Conservation (phyloP, 2,113 vertebrate species). For the Actinemys pallida region DNA sequence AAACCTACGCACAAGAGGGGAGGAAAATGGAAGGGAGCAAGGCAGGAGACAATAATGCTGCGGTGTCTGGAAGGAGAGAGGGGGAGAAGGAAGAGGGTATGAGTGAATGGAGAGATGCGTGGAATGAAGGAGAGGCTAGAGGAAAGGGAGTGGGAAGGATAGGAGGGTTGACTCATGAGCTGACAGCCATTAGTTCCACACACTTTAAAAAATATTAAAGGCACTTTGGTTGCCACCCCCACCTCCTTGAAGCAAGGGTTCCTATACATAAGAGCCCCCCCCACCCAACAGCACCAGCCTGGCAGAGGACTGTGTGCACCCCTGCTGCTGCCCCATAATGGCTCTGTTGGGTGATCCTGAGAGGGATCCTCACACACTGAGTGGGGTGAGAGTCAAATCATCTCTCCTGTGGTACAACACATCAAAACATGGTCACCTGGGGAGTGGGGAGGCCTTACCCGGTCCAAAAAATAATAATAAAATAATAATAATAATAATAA, state of each 20-base stretch:
- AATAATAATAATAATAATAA: too few species aligned
- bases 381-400: neutral
- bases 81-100: neutral
- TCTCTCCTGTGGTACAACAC: neutral
- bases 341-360: neutral
- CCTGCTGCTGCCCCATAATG: neutral
- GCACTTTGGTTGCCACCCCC: accelerated
- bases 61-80: neutral
- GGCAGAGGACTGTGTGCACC: neutral
- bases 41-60: neutral
- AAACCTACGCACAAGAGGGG: neutral
- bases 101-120: neutral
- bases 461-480: too few species aligned
- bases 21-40: neutral
- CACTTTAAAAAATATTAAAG: neutral
- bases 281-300: neutral
- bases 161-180: neutral
- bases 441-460: neutral
- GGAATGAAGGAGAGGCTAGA: neutral
- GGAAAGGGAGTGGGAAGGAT: neutral
- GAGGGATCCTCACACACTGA: neutral
- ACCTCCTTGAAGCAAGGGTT: accelerated
- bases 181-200: neutral
- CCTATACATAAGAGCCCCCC: neutral
- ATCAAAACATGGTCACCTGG: neutral